Conservation (phyloP, 2,113 vertebrate genomes). For the Probosciger aterrimus region DNA sequence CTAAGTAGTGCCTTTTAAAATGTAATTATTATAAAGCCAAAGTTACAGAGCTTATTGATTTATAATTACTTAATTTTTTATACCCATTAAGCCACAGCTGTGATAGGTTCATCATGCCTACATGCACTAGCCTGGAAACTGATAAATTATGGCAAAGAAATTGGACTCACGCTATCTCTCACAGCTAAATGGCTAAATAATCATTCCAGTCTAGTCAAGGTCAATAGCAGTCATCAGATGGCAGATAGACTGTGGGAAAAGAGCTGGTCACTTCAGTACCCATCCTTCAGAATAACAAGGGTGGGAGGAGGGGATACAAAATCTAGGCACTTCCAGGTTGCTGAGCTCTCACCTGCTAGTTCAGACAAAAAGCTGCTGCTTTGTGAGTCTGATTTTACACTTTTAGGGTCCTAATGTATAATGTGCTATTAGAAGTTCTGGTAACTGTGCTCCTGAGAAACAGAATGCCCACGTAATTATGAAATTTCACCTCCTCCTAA, state of each 20-base stretch:
- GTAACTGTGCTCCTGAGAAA: not conserved
- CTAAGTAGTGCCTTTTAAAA: slow-evolving; percentile 68
- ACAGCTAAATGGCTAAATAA: not conserved
- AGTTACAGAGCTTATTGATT: slow-evolving; percentile 63
- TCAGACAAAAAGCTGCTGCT: not conserved
- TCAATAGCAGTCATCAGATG: not conserved
- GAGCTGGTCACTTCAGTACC: not conserved
- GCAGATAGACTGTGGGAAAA: not conserved
- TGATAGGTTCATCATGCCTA: slow-evolving; percentile 23
- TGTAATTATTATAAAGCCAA: slow-evolving; percentile 51
- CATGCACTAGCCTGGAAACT: not conserved
- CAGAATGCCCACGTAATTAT: not conserved
- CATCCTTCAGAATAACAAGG: not conserved
- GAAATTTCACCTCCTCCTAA: not conserved
- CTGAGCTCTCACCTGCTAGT: not conserved
- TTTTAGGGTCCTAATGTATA: not conserved
- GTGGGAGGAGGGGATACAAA: not conserved
- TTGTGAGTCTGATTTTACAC: not conserved
- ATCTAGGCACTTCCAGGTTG: not conserved
- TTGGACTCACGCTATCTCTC: not conserved
- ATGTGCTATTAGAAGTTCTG: not conserved
- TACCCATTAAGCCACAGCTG: slow-evolving; percentile 49
- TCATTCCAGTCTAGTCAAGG: not conserved
- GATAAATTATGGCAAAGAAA: not conserved
- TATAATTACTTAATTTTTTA: slow-evolving; percentile 69